Base-by-base conservation (phyloP, 2,113 vertebrate genomes). In the Ceyx melanurus region DNA sequence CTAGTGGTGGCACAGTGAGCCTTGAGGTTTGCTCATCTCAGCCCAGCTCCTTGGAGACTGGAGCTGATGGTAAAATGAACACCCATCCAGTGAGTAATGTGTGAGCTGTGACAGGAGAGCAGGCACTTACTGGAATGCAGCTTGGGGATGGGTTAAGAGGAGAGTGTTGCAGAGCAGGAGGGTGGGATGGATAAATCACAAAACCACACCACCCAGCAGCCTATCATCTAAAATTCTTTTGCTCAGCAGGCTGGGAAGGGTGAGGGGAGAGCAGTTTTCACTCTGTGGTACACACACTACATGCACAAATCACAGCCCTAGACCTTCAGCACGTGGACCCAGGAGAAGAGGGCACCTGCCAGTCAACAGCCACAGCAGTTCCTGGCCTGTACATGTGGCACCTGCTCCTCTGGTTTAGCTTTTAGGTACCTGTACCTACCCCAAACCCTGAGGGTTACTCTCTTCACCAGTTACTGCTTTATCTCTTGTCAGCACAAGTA, bases 341-440 rank as follows among this genome's bases (percentile, higher is more conserved):
- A 48, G 71, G 57, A 71, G 56, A 61, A 58, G 18, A 70, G 11
- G 29, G 12, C 57, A 77, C 12, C 21, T 81, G 31, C 26, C 25
- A 33, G 37, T 50, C 4, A 0, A 6, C 0, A 50, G 48, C 21
- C 48, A 0, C 40, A 33, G 42, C 74, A 21, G 54, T 29, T 73
- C 50, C 31, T 74, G 70, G 43, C 46, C 37, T 16, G 11, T 40
- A 35, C 13, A 1, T 12, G 23, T 35, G n/a, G 42, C 1, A 2
- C 9, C 43, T 70, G 35, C 26, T 70, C 17, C 82, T 83, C 51
- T 14, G 50, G 33, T 46, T 64, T 33, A 40, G 22, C 2, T 2
- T 76, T 37, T 25, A 4, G 50, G 7, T 37, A 19, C 12, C 58
- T 7, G 6, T 31, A 10, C 42, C 10, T 29, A 28, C 29, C 43